phyloP scores from a whole-genome alignment of 1,140 invertebrate species.

The Nephila pilipes region DNA sequence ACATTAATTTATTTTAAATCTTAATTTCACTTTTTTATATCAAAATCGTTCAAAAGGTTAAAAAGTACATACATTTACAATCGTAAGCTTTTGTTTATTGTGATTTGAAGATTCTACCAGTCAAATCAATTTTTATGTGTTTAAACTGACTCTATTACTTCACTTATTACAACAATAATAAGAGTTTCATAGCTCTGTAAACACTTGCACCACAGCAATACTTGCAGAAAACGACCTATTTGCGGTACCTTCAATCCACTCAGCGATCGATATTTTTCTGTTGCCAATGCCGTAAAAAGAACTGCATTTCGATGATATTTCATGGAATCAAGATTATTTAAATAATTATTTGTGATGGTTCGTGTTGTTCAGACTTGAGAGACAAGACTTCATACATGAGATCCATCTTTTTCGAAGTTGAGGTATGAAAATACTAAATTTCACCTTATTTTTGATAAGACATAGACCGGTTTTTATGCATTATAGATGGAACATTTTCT shows the following conservation, averaged over 20 bases:
- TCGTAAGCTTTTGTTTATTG: neutral
- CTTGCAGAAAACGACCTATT: slow-evolving; percentile 44
- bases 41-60: neutral
- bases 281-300: neutral
- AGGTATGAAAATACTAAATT: too few species aligned
- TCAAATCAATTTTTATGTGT: neutral
- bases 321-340: too few species aligned
- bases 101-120: neutral
- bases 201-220: slow-evolving; percentile 39
- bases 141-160: slow-evolving; percentile 12
- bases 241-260: slow-evolving; percentile 41
- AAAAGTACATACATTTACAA: neutral
- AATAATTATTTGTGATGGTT: too few species aligned
- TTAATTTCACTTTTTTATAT: neutral
- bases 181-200: slow-evolving; percentile 51
- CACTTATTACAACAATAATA: neutral
- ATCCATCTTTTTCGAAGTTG: too few species aligned
- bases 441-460: too few species aligned
- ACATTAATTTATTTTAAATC: neutral
- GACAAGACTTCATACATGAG: too few species aligned
- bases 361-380: too few species aligned
- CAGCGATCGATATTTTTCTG: slow-evolving; percentile 15
- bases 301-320: too few species aligned
- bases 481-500: too few species aligned
- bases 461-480: too few species aligned